A percentile compares a stretch with the other conserved stretches of the same genome.
Evolutionary conservation across 2,797 vertebrate species (phyloP).

Genomic region (Thalassophryne amazonica): DNA sequence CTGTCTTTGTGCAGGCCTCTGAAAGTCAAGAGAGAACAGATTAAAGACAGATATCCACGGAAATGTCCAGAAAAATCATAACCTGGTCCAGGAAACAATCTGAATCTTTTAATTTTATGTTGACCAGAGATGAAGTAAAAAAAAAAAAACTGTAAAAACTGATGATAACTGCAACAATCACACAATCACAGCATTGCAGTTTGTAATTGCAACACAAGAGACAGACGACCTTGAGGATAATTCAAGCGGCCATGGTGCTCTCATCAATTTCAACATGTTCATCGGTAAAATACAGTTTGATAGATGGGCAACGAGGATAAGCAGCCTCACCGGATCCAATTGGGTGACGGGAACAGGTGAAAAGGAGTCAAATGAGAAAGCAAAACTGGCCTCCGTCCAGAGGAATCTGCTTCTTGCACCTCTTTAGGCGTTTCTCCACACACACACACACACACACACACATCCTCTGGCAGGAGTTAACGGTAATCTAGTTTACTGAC

Average conservation of each 20-base stretch:
- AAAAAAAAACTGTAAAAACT: too few species aligned
- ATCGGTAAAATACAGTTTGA: background rate
- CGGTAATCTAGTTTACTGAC: conserved; percentile 23
- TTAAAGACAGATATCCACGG: too few species aligned
- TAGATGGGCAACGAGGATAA: background rate
- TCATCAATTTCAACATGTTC: background rate
- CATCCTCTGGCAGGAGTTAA: conserved; percentile 3
- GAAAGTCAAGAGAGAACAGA: too few species aligned
- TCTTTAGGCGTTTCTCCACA: conserved; percentile 8
- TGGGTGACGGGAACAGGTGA: background rate
- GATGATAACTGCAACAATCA: too few species aligned
- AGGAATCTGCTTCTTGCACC: conserved; percentile 7
- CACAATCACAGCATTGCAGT: too few species aligned
- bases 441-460: background rate
- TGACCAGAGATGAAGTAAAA: too few species aligned
- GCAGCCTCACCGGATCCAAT: too few species aligned
- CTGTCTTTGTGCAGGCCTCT: too few species aligned
- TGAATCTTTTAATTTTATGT: too few species aligned
- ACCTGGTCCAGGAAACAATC: too few species aligned
- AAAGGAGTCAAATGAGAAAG: background rate
- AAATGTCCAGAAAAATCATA: too few species aligned
- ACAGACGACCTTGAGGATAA: background rate
- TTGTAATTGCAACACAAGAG: conserved; percentile 1
- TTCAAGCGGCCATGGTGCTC: background rate
- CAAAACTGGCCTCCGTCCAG: background rate